These are phyloP conservation scores for Sepioteuthis lessoniana DNA, from an alignment of 2,888 invertebrate genomes.

Conservation along the genomic window DNA sequence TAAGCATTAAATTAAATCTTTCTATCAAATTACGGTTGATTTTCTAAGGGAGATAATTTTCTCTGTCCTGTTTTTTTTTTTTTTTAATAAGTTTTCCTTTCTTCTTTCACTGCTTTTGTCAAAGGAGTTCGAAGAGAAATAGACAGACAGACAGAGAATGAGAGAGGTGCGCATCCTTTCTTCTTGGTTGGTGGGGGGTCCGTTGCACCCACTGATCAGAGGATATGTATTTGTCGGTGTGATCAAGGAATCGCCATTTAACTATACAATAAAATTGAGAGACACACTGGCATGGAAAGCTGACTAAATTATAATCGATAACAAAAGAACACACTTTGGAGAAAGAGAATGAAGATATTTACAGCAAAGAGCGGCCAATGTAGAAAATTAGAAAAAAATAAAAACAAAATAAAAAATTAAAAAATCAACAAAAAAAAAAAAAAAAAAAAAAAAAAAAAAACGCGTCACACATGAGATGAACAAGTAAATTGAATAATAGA, in stretches of 20 bases:
- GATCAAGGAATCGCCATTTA: neutral
- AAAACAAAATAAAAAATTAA: no score
- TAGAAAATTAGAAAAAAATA: no score
- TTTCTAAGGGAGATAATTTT: conserved; percentile 10
- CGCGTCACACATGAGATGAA: no score
- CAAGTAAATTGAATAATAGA: no score
- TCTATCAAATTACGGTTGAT: neutral
- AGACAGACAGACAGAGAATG: no score
- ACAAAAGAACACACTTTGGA: neutral
- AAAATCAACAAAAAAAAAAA: no score
- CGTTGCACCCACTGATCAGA: neutral
- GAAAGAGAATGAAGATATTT: no score
- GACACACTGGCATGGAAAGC: neutral
- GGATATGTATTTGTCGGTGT: neutral
- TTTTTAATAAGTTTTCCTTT: neutral
- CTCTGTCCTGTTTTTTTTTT: neutral
- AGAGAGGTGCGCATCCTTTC: no score
- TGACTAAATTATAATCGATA: neutral
- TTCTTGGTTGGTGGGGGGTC: neutral
- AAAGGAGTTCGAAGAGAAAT: no score
- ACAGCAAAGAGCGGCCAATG: no score
- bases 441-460: no score
- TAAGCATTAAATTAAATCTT: neutral
- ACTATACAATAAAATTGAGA: neutral
- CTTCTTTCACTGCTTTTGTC: no score